Percentiles rank a stretch among this genome's conserved stretches.
phyloP scores from a whole-genome alignment of 2,797 vertebrate species.

The Mus caroli region DNA sequence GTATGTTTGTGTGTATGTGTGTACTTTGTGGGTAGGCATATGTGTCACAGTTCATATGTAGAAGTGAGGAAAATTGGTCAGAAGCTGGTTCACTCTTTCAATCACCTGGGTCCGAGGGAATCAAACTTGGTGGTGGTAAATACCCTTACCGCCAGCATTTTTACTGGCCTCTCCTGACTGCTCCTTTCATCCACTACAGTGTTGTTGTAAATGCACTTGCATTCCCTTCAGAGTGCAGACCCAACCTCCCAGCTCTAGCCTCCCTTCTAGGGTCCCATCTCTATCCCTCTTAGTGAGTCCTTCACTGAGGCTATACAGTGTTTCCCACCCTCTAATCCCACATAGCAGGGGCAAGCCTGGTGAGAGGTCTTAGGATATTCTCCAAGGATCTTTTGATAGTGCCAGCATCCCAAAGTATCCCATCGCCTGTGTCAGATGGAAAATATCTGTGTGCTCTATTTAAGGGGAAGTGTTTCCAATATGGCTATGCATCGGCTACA shows the following conservation, averaged over 20 bases:
- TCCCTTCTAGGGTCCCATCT: neutral
- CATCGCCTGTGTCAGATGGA: neutral
- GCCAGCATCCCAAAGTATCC: neutral
- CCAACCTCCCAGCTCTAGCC: neutral
- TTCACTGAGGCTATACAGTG: no score
- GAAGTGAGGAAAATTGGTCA: neutral
- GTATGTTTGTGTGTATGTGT: neutral
- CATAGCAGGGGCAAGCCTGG: neutral
- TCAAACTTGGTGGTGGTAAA: neutral
- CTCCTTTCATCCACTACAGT: slow-evolving; percentile 9
- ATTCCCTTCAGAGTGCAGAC: neutral
- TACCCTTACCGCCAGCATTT: neutral
- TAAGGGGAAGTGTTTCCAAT: slow-evolving; percentile 53
- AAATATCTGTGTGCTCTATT: neutral
- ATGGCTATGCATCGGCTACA: neutral
- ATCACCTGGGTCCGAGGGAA: neutral
- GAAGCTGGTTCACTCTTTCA: neutral
- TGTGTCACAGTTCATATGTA: neutral
- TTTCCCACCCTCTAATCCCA: neutral
- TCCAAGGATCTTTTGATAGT: neutral
- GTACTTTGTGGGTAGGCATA: neutral
- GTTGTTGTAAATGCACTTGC: neutral
- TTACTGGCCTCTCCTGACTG: neutral
- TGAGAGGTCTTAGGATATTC: neutral
- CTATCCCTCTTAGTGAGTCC: neutral